These are phyloP conservation scores for Marmota monax DNA, from an alignment of 2,113 vertebrate species.

Conservation along the genomic window DNA sequence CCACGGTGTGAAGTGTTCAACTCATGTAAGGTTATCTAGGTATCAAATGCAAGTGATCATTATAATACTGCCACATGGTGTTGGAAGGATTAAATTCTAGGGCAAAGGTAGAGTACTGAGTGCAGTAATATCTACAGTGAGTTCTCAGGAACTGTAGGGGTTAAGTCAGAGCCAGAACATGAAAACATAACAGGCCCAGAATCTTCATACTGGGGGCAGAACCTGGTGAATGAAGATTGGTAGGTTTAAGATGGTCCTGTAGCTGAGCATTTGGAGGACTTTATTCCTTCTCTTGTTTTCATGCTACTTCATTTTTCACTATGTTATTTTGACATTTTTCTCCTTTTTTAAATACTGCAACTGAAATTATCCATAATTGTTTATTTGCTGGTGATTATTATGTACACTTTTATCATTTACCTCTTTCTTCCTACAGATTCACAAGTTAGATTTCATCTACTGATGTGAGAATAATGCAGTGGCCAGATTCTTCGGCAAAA, in stretches of 20 bases:
- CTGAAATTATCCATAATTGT: neutral
- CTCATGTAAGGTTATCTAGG: neutral
- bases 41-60: neutral
- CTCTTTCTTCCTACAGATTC: neutral
- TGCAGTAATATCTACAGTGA: neutral
- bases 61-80: neutral
- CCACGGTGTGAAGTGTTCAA: neutral
- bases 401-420: neutral
- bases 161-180: neutral
- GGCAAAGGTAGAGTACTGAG: neutral
- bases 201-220: neutral
- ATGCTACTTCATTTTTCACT: neutral
- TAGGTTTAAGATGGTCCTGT: accelerated
- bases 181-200: neutral
- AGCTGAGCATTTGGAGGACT: neutral
- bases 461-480: neutral
- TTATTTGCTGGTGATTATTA: neutral
- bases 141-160: neutral
- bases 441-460: neutral
- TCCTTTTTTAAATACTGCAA: neutral
- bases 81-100: neutral
- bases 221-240: neutral
- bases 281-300: neutral
- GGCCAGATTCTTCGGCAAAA: neutral
- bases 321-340: neutral